These are phyloP conservation scores for Cataglyphis rosenhaueri DNA, from an alignment of 2,888 invertebrate species.

Conservation along the genomic window DNA sequence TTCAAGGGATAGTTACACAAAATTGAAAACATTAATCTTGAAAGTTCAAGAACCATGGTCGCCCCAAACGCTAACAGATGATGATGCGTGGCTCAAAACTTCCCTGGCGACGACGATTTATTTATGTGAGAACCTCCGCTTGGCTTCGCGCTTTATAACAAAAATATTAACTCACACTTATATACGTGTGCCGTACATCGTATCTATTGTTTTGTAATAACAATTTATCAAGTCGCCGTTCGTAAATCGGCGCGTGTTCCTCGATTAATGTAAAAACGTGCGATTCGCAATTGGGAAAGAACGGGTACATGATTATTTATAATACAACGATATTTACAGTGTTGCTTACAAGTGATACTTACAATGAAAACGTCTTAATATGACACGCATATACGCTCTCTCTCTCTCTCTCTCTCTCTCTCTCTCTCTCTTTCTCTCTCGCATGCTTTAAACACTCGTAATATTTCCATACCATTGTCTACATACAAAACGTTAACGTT, in stretches of 20 bases:
- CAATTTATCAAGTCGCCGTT: slow-evolving; percentile 44
- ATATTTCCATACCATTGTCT: slow-evolving; percentile 51
- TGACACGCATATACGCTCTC: not conserved
- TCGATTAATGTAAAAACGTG: slow-evolving; percentile 46
- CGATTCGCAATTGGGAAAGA: slow-evolving; percentile 64
- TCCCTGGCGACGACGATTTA: slow-evolving; percentile 63
- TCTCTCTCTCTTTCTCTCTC: slow-evolving; percentile 3
- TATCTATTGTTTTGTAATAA: slow-evolving; percentile 34
- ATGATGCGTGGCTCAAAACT: slow-evolving; percentile 57
- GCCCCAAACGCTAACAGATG: slow-evolving; percentile 58
- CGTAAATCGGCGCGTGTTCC: slow-evolving; percentile 11
- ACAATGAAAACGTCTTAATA: slow-evolving; percentile 61
- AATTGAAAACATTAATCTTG: slow-evolving; percentile 68
- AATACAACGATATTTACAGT: slow-evolving; percentile 81
- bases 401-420: slow-evolving; percentile 16
- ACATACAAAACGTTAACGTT: slow-evolving; percentile 69
- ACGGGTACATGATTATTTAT: slow-evolving; percentile 69
- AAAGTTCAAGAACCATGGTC: slow-evolving; percentile 57
- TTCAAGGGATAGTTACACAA: slow-evolving; percentile 71
- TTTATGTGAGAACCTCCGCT: not conserved
- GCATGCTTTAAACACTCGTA: slow-evolving; percentile 56
- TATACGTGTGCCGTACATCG: not conserved
- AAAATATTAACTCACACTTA: slow-evolving; percentile 44
- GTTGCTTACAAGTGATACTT: slow-evolving; percentile 61
- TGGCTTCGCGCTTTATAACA: slow-evolving; percentile 27